Evolutionary conservation across 2,888 invertebrate genomes (phyloP), one percentile per base, ranked within the genome.

Genomic region (Gastrophysa polygoni): DNA sequence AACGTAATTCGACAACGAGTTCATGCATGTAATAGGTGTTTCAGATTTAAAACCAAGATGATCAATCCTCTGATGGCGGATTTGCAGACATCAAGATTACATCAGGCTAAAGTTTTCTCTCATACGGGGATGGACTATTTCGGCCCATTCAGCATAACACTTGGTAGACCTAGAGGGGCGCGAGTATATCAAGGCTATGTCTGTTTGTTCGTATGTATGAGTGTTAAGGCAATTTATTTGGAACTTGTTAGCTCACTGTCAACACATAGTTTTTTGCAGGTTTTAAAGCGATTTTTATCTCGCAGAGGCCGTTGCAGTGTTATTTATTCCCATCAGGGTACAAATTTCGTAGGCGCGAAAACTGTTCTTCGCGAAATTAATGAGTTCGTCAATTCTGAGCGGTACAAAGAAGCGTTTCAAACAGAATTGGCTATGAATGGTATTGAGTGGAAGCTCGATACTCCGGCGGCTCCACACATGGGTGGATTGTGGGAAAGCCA

Each of bases 401-500:
- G 24, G 11, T 55, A 44, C 17, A 14, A 14, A 7, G 18, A 16
- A 11, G 2, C 44, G 1, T 54, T 3, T 2, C 11, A 16, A 38
- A 43, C 20, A 1, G 56, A 61, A 38, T 57, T 44, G 16, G 17
- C 20, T 43, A 14, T 18, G 0, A 11, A 49, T 11, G 29, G 44
- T 7, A 28, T 57, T n/a, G 47, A 7, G n/a, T 61, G 51, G n/a
- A 34, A 43, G 16, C 32, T 61, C 2, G 51, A 57, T 18, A 10
- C 44, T n/a, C 43, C 46, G 1, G 10, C n/a, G 7, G 20, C 28
- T 43, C 46, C 47, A 11, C 61, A 61, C 8, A 21, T 50, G 20
- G 47, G 34, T 1, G 61, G 61, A 4, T 18, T 57, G 2, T 61
- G 61, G 47, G 54, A 38, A 16, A 58, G 52, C 21, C 43, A 58